A percentile compares a stretch with the other conserved stretches of the same genome.
Evolutionary conservation across 2,888 invertebrate species (phyloP).

Genomic region (Icerya purchasi): DNA sequence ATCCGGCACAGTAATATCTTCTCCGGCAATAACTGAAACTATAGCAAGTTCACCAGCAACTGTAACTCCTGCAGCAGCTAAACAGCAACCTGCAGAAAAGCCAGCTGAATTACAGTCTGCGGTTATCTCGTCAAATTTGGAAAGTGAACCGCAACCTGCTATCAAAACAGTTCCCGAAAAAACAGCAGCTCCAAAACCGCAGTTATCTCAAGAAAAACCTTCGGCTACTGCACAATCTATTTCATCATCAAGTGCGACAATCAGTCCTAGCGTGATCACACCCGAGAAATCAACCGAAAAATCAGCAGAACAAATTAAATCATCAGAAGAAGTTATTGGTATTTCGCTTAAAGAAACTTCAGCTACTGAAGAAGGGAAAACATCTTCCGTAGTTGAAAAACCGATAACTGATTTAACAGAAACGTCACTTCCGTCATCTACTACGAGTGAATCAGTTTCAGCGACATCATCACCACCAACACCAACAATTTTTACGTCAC

Average conservation of each 20-base stretch:
- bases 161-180: not conserved
- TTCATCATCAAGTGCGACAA: conserved; percentile 3
- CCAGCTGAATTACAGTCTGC: conserved; percentile 5
- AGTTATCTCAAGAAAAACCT: no score
- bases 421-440: not conserved
- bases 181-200: conserved; percentile 1
- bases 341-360: not conserved
- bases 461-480: conserved; percentile 2
- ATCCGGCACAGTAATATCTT: no score
- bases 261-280: not conserved
- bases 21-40: conserved; percentile 7
- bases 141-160: conserved; percentile 4
- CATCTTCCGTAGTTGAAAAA: not conserved
- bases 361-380: conserved; percentile 3
- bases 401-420: not conserved
- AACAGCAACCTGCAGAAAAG: conserved; percentile 6
- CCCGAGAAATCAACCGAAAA: conserved; percentile 5
- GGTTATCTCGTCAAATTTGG: not conserved
- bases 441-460: conserved; percentile 6
- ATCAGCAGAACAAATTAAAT: conserved; percentile 6
- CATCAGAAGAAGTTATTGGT: conserved; percentile 7
- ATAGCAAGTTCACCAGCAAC: conserved; percentile 13
- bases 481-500: conserved; percentile 15
- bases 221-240: conserved; percentile 2
- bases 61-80: conserved; percentile 14